Percentiles rank a stretch among this genome's conserved stretches.
Evolutionary conservation across 2,888 invertebrate genomes (phyloP).

Genomic region (Eueremaeus valkanovi): DNA sequence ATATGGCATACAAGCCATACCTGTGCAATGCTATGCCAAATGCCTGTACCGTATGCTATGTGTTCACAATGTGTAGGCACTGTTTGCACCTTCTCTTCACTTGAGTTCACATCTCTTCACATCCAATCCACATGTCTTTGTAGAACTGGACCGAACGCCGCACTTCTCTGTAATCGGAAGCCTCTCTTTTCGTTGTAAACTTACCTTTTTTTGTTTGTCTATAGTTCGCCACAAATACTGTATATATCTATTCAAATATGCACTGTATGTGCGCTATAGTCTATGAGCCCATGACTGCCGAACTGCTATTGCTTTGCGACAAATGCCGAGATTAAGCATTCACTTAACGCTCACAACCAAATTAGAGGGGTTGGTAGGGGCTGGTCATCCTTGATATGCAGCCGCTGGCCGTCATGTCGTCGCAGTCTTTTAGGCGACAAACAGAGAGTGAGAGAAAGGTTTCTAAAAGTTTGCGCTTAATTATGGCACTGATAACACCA

Average conservation of each 20-base stretch:
- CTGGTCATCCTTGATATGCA: slow-evolving; percentile 1
- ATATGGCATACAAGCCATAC: not conserved
- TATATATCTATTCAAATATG: slow-evolving; percentile 11
- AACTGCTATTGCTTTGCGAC: no score
- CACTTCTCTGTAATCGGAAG: slow-evolving; percentile 33
- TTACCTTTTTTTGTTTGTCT: slow-evolving; percentile 36
- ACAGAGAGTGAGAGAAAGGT: not conserved
- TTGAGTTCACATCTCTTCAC: no score
- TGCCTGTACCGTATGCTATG: not conserved
- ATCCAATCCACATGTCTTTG: slow-evolving; percentile 25
- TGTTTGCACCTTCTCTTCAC: slow-evolving; percentile 25
- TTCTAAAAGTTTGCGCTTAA: slow-evolving; percentile 11
- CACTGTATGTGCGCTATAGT: slow-evolving; percentile 1
- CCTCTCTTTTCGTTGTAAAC: slow-evolving; percentile 29
- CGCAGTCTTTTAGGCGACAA: slow-evolving; percentile 17
- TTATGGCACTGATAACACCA: slow-evolving; percentile 1
- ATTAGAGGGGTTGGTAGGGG: slow-evolving; percentile 27
- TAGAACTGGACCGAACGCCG: slow-evolving; percentile 22
- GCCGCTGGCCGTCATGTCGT: not conserved
- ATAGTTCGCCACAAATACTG: slow-evolving; percentile 5
- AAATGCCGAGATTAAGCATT: no score
- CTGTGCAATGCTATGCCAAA: not conserved
- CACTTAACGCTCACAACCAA: slow-evolving; percentile 7
- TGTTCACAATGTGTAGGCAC: slow-evolving; percentile 17
- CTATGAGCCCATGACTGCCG: no score